Percentiles rank a stretch among this genome's conserved stretches.
Conservation (phyloP, 2,113 vertebrate genomes). For the Bos indicus region DNA sequence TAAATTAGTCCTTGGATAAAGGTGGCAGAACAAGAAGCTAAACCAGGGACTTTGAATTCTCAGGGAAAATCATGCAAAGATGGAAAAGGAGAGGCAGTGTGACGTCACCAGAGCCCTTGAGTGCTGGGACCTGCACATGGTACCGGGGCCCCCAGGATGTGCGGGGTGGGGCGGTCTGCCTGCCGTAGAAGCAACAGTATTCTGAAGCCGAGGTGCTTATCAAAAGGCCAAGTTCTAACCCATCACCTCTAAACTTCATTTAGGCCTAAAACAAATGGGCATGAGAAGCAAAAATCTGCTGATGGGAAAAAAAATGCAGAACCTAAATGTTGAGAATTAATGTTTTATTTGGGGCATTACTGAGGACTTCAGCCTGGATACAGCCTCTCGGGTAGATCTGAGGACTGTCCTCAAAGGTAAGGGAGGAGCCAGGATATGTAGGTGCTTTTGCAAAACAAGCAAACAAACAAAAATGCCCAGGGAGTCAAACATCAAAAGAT, state of each 20-base stretch:
- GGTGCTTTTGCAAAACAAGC: neutral
- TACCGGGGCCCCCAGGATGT: neutral
- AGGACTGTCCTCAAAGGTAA: neutral
- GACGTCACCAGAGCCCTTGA: neutral
- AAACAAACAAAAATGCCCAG: neutral
- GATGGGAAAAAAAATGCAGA: neutral
- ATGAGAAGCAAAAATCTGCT: neutral
- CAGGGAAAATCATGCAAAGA: neutral
- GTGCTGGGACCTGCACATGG: fast-evolving
- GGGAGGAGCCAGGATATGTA: neutral
- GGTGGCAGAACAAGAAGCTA: neutral
- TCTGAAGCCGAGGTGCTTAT: neutral
- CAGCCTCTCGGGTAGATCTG: neutral
- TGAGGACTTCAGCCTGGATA: neutral
- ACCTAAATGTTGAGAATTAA: neutral
- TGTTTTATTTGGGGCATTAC: neutral
- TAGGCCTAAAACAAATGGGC: neutral
- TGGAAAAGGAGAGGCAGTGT: neutral
- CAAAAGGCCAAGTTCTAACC: neutral
- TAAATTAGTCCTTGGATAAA: neutral
- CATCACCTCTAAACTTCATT: neutral
- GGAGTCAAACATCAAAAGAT: neutral
- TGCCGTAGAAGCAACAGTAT: neutral
- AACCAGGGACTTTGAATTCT: neutral
- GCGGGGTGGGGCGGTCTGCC: neutral